Conservation (phyloP, 2,888 invertebrate species). For the Agelastica alni region DNA sequence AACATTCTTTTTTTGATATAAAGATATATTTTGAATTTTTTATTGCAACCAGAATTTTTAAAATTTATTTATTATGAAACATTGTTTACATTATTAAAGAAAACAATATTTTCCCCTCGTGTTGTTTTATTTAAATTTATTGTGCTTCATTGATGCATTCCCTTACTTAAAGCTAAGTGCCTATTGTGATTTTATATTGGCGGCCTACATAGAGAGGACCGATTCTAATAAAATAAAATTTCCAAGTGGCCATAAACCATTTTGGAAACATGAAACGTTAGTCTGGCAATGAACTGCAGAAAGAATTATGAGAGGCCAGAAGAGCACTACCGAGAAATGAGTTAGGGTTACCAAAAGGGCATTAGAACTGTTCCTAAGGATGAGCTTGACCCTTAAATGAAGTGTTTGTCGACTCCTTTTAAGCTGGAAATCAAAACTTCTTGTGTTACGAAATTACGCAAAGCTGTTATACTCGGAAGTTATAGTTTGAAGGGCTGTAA, state of each 20-base stretch:
- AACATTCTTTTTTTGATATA: too few relatives aligned
- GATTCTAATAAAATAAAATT: slow-evolving; percentile 24
- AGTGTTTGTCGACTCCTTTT: slow-evolving; percentile 23
- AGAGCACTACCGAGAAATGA: slow-evolving; percentile 39
- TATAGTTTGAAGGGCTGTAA: not conserved
- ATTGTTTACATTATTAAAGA: too few relatives aligned
- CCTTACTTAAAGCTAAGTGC: too few relatives aligned
- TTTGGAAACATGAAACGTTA: slow-evolving; percentile 27
- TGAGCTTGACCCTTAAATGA: slow-evolving; percentile 35
- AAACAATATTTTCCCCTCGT: too few relatives aligned
- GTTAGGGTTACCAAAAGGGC: slow-evolving; percentile 33
- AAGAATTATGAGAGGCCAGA: slow-evolving; percentile 36
- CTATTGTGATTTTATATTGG: too few relatives aligned
- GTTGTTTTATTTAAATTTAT: too few relatives aligned
- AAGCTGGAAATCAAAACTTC: slow-evolving; percentile 16
- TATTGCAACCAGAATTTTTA: too few relatives aligned
- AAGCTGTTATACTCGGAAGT: too few relatives aligned
- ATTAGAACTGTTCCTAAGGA: slow-evolving; percentile 31
- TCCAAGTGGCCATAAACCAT: slow-evolving; percentile 30
- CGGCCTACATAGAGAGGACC: not conserved
- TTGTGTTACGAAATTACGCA: slow-evolving; percentile 8
- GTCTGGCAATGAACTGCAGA: slow-evolving; percentile 30
- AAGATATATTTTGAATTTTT: too few relatives aligned
- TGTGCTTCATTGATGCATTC: too few relatives aligned
- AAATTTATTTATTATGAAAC: too few relatives aligned